These are phyloP conservation scores for Hipparchia sbordonii DNA, from an alignment of 2,888 invertebrate species.

Conservation along the genomic window DNA sequence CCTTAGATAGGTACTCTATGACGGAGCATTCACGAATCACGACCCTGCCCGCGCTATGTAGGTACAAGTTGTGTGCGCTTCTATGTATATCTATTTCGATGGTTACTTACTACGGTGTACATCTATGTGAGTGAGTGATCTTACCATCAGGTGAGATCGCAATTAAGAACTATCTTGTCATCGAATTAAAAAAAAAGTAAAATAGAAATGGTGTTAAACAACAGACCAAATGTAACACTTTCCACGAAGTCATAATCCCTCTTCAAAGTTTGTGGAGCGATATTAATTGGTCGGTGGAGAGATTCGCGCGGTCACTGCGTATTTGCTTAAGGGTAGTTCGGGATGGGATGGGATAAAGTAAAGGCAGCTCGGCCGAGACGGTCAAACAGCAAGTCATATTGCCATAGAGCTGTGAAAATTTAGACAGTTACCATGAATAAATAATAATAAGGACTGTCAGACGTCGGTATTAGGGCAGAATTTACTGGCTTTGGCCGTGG, in stretches of 20 bases:
- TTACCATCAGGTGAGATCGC: too few species aligned
- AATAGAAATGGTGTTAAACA: background rate
- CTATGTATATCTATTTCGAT: too few species aligned
- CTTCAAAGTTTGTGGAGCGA: slow-evolving; percentile 29
- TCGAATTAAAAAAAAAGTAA: background rate
- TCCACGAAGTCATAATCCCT: slow-evolving; percentile 38
- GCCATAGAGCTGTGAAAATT: slow-evolving; percentile 47
- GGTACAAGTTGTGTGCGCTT: too few species aligned
- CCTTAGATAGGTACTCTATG: too few species aligned
- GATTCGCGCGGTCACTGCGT: slow-evolving; percentile 61
- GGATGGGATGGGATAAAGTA: slow-evolving; percentile 56
- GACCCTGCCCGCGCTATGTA: too few species aligned
- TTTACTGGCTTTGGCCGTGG: too few species aligned
- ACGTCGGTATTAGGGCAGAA: too few species aligned
- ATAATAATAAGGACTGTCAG: too few species aligned
- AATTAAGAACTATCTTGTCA: too few species aligned
- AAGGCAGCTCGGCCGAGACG: slow-evolving; percentile 50
- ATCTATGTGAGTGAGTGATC: too few species aligned
- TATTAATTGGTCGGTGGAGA: slow-evolving; percentile 34
- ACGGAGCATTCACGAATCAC: too few species aligned
- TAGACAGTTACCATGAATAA: slow-evolving; percentile 43
- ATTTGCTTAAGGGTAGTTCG: slow-evolving; percentile 67
- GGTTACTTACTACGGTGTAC: too few species aligned
- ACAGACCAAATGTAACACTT: slow-evolving; percentile 17
- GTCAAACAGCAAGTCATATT: slow-evolving; percentile 78